Percentiles rank a stretch among this genome's conserved stretches.
These are phyloP conservation scores for Drosophila micromelanica DNA, from an alignment of 1,140 invertebrate species.

Conservation along the genomic window DNA sequence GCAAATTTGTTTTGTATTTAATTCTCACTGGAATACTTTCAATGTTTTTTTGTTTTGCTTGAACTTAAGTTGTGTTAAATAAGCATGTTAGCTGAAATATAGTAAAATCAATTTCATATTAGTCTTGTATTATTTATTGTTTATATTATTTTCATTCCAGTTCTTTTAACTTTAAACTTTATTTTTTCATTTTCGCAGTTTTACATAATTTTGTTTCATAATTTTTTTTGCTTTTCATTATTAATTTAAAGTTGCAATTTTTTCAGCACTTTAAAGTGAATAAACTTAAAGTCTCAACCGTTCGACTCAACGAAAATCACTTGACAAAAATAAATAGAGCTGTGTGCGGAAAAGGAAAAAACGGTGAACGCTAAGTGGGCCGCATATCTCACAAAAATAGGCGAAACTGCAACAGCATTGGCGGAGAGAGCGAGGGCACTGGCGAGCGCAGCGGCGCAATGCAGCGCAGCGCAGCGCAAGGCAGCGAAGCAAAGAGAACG, in stretches of 20 bases:
- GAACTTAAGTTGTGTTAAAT: conserved; percentile 28
- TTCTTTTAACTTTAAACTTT: background rate
- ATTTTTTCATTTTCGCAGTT: background rate
- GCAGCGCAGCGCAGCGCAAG: conserved; percentile 24
- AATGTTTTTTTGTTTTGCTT: background rate
- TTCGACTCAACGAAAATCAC: conserved; percentile 38
- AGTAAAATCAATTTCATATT: background rate
- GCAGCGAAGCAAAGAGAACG: background rate
- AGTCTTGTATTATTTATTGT: background rate
- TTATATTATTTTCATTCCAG: background rate
- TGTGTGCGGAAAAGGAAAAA: conserved; percentile 26
- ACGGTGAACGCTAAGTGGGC: conserved; percentile 48
- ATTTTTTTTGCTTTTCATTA: background rate
- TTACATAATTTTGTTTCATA: background rate
- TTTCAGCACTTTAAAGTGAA: conserved; percentile 11
- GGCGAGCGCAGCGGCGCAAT: conserved; percentile 47
- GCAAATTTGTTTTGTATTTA: conserved; percentile 15
- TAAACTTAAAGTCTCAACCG: conserved; percentile 11
- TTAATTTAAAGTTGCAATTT: background rate
- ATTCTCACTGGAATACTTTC: conserved; percentile 7
- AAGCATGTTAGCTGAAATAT: conserved; percentile 33
- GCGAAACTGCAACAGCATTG: conserved; percentile 28
- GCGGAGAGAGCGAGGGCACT: background rate
- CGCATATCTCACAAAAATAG: conserved; percentile 42
- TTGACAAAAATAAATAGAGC: conserved; percentile 59